Conservation (phyloP, 92 coral and sea anemone species). For the Parazoanthus atlanticus region DNA sequence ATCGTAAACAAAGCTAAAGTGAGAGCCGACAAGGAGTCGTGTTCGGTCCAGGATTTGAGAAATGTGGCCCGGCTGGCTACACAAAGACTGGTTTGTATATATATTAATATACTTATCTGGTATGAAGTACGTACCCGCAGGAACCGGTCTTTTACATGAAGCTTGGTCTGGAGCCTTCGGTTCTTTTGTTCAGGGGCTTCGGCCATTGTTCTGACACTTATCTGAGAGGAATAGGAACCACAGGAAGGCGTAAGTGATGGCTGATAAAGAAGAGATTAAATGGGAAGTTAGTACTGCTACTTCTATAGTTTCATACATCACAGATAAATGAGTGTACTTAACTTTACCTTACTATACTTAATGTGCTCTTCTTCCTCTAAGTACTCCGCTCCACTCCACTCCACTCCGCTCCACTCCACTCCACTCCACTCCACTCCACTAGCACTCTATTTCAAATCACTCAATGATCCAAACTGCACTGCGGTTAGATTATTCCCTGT, state of each 20-base stretch:
- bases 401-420: no score
- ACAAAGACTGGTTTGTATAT: neutral
- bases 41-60: no score
- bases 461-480: no score
- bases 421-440: no score
- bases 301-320: no score
- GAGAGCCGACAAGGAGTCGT: no score
- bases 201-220: neutral
- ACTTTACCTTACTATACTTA: neutral
- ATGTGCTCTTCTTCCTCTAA: no score
- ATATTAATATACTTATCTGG: neutral
- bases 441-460: no score
- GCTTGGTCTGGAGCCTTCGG: constrained; percentile 40
- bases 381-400: no score
- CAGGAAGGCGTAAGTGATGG: neutral
- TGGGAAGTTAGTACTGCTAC: neutral
- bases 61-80: neutral
- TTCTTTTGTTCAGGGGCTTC: constrained; percentile 42
- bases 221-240: neutral
- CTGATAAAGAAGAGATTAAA: neutral
- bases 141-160: constrained; percentile 41
- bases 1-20: no score
- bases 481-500: no score
- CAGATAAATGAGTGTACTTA: no score
- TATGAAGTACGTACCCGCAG: constrained; percentile 30